Percentiles rank a stretch among this genome's conserved stretches.
These are phyloP conservation scores for Colistium nudipinnis DNA, from an alignment of 2,113 vertebrate species.

Conservation along the genomic window DNA sequence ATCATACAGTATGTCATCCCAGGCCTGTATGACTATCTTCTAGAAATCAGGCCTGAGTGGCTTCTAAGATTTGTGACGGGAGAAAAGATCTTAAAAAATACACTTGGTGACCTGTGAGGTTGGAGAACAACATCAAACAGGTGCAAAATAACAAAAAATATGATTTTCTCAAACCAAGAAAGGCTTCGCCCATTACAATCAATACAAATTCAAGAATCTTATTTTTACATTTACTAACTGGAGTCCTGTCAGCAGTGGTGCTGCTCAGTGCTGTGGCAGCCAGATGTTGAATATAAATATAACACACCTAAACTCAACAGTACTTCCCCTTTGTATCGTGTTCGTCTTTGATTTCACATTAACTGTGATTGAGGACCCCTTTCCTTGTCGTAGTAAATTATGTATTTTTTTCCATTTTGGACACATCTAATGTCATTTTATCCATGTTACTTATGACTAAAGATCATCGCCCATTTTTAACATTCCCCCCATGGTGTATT, in stretches of 20 bases:
- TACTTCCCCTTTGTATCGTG: not conserved
- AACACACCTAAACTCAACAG: not conserved
- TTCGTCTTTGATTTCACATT: not conserved
- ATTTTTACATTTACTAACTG: not conserved
- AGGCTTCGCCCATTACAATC: not conserved
- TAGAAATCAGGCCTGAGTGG: not conserved
- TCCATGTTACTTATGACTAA: not conserved
- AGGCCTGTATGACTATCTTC: not conserved
- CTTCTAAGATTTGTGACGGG: not conserved
- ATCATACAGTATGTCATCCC: not conserved
- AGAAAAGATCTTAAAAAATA: not conserved
- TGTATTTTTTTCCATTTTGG: not conserved
- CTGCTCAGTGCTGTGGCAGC: conserved; percentile 4
- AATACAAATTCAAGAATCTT: not conserved
- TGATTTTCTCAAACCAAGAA: not conserved
- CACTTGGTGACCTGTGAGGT: not conserved
- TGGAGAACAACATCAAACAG: not conserved
- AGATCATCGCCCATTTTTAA: not conserved
- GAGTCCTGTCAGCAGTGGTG: not conserved
- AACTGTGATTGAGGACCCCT: not conserved
- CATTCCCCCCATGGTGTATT: not conserved
- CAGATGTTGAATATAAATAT: not conserved
- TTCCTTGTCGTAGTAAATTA: not conserved
- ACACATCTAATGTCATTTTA: not conserved
- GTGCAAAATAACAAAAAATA: not conserved